These are phyloP conservation scores for Paracanthobrama guichenoti DNA, from an alignment of 2,113 vertebrate species.

Conservation along the genomic window DNA sequence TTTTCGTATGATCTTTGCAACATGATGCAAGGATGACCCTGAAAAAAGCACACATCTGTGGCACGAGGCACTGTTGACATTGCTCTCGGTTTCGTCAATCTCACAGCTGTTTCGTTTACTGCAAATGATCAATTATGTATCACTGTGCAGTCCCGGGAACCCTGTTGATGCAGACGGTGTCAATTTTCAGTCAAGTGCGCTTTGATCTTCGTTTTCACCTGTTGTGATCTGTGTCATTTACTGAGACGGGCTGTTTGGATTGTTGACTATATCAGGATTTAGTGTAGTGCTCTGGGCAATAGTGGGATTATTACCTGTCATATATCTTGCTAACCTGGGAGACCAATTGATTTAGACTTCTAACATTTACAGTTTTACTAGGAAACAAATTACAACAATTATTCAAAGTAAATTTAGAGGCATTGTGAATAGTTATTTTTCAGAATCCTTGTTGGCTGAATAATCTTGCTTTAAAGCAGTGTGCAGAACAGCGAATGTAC, in stretches of 20 bases:
- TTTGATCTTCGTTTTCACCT: slow-evolving; percentile 32
- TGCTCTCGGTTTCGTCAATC: slow-evolving; percentile 23
- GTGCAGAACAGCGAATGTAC: not conserved
- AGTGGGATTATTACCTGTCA: not conserved
- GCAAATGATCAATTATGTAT: slow-evolving; percentile 36
- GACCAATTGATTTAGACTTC: not conserved
- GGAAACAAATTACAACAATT: not conserved
- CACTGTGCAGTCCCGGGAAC: not conserved
- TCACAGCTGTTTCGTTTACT: slow-evolving; percentile 26
- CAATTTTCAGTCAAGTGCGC: slow-evolving; percentile 15
- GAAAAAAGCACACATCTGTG: not conserved
- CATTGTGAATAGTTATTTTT: not conserved
- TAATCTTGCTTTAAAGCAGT: not conserved
- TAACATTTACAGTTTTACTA: too few species aligned
- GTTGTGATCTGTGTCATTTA: slow-evolving; percentile 22
- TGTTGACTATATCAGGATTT: slow-evolving; percentile 14
- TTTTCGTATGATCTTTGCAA: not conserved
- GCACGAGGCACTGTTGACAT: not conserved
- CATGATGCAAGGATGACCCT: not conserved
- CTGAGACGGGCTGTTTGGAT: not conserved
- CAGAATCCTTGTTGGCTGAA: not conserved
- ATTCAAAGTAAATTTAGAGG: not conserved
- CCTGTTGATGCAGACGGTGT: not conserved
- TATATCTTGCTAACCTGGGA: not conserved
- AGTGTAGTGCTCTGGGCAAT: not conserved